A percentile compares a stretch with the other conserved stretches of the same genome.
Conservation (phyloP, 2,797 vertebrate genomes). For the Notamacropus eugenii region DNA sequence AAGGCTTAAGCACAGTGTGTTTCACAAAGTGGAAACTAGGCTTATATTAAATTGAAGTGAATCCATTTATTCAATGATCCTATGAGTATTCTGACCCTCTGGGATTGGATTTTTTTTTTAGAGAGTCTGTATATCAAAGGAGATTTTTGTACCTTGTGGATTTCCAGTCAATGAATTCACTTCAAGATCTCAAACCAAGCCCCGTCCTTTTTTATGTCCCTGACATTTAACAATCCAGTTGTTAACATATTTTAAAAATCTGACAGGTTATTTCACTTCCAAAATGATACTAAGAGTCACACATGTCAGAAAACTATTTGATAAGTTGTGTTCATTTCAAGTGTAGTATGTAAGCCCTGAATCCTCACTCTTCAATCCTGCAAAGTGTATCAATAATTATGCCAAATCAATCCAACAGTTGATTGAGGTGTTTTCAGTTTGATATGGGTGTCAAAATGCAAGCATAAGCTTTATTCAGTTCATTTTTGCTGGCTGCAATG, state of each 20-base stretch:
- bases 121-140: not conserved
- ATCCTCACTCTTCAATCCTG: slow-evolving; percentile 74
- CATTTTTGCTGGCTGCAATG: slow-evolving; percentile 68
- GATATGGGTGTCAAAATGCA: slow-evolving; percentile 74
- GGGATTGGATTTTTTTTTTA: slow-evolving; percentile 61
- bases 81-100: slow-evolving; percentile 71
- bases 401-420: slow-evolving; percentile 80
- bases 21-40: not conserved
- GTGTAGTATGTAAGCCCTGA: slow-evolving; percentile 72
- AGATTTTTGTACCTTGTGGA: slow-evolving; percentile 44
- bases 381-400: slow-evolving; percentile 80
- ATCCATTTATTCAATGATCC: slow-evolving; percentile 71
- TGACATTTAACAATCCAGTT: slow-evolving; percentile 69
- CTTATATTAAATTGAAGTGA: not conserved
- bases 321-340: slow-evolving; percentile 75
- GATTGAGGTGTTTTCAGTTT: slow-evolving; percentile 80
- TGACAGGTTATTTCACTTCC: slow-evolving; percentile 66
- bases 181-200: slow-evolving; percentile 59
- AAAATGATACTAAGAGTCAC: slow-evolving; percentile 75
- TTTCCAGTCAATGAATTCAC: slow-evolving; percentile 64
- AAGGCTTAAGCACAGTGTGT: not conserved
- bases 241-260: slow-evolving; percentile 78
- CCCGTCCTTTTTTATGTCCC: slow-evolving; percentile 66
- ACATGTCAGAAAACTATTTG: slow-evolving; percentile 77
- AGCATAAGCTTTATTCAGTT: slow-evolving; percentile 76